Conservation (phyloP, 2,113 vertebrate genomes). For the Beaufortia kweichowensis region DNA sequence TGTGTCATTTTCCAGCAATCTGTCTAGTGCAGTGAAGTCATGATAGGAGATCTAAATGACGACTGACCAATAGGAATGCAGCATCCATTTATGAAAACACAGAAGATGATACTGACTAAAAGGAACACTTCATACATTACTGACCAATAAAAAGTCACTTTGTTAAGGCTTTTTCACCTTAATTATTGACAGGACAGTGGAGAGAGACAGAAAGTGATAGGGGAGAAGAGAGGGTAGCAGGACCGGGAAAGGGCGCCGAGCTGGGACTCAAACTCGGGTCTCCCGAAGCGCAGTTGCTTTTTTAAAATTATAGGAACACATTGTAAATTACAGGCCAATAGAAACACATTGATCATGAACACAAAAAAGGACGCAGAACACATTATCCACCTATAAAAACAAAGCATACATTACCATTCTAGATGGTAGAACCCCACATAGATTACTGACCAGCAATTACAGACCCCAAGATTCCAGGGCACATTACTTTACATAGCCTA, state of each 20-base stretch:
- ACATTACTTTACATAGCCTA: too few relatives aligned
- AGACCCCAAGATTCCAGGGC: too few relatives aligned
- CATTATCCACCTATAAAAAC: not conserved
- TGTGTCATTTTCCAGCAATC: not conserved
- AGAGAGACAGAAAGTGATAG: too few relatives aligned
- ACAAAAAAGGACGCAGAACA: not conserved
- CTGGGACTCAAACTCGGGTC: too few relatives aligned
- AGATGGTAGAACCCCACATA: too few relatives aligned
- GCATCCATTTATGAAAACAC: not conserved
- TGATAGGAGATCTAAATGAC: not conserved
- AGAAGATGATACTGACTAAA: not conserved
- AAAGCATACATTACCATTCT: not conserved
- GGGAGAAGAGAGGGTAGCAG: too few relatives aligned
- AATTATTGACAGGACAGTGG: too few relatives aligned
- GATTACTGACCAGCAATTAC: too few relatives aligned
- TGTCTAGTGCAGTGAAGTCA: conserved; percentile 42
- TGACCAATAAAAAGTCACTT: too few relatives aligned
- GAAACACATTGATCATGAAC: not conserved
- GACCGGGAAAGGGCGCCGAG: too few relatives aligned
- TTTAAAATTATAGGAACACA: not conserved
- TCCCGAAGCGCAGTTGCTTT: too few relatives aligned
- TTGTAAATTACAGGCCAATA: not conserved
- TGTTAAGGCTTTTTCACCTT: too few relatives aligned
- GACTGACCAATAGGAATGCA: not conserved
- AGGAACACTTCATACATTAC: not conserved